These are phyloP conservation scores for Clitarchus hookeri DNA, from an alignment of 2,888 invertebrate species.

Conservation along the genomic window DNA sequence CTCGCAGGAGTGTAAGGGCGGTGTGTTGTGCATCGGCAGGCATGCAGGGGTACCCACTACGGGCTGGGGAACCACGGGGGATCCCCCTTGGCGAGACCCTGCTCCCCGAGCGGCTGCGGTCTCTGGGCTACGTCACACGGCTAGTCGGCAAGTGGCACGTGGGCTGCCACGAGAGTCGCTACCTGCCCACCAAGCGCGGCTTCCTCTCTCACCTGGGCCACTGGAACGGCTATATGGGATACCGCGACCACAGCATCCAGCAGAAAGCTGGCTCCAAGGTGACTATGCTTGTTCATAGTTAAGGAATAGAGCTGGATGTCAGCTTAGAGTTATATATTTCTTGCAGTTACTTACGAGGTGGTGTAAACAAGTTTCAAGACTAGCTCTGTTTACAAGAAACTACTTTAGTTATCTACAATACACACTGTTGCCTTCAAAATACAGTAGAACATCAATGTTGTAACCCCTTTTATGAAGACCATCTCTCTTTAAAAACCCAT, in stretches of 20 bases:
- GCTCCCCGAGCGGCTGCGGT: constrained; percentile 67
- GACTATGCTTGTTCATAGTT: too few species aligned
- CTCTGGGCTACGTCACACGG: constrained; percentile 75
- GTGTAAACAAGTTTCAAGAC: too few species aligned
- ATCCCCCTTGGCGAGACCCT: constrained; percentile 62
- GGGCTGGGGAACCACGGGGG: constrained; percentile 55
- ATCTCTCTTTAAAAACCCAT: too few species aligned
- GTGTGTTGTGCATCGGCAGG: constrained; percentile 48
- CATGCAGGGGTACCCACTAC: constrained; percentile 56
- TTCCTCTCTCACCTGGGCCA: constrained; percentile 82
- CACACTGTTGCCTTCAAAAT: too few species aligned
- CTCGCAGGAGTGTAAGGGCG: too few species aligned
- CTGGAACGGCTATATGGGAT: constrained; percentile 76
- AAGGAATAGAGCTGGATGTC: too few species aligned
- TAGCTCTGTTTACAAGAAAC: too few species aligned
- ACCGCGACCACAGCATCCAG: constrained; percentile 63
- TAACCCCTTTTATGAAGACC: too few species aligned
- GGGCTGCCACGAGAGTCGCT: constrained; percentile 74
- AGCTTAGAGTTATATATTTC: too few species aligned
- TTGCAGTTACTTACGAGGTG: too few species aligned
- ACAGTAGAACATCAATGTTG: too few species aligned
- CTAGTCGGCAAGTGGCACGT: constrained; percentile 92
- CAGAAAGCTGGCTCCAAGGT: neutral
- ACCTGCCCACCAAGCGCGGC: constrained; percentile 74
- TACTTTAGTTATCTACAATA: too few species aligned